Evolutionary conservation across 2,113 vertebrate genomes (phyloP).

Genomic region (Caracal caracal): DNA sequence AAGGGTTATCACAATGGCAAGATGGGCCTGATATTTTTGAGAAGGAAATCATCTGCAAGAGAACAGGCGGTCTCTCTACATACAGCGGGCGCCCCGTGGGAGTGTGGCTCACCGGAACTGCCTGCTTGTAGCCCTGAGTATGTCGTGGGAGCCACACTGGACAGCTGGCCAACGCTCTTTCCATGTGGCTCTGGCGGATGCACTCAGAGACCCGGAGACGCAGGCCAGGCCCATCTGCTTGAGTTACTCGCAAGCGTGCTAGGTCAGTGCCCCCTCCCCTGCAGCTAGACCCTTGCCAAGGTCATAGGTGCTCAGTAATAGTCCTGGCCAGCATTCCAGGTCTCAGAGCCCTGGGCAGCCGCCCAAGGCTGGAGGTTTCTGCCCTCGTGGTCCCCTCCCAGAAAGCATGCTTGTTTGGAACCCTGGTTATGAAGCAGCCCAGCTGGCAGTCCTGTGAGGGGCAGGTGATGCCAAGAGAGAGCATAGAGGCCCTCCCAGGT

Average conservation of each 20-base stretch:
- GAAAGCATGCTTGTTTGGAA: background rate
- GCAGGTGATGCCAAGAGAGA: too few species aligned
- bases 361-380: background rate
- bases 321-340: background rate
- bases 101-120: fast-evolving
- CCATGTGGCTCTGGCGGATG: background rate
- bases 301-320: background rate
- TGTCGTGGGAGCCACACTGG: too few species aligned
- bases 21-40: background rate
- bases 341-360: background rate
- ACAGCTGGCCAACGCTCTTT: background rate
- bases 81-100: background rate
- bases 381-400: background rate
- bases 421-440: background rate
- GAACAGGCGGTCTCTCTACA: background rate
- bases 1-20: background rate
- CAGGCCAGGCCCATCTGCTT: background rate
- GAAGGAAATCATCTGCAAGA: background rate
- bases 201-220: background rate
- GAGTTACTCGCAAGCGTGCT: background rate
- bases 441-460: background rate
- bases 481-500: fast-evolving
- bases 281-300: background rate
- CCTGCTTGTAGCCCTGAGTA: background rate
- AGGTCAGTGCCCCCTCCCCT: background rate